Evolutionary conservation across 1,140 invertebrate species (phyloP), one percentile per base, ranked within the genome.

Genomic region (Mycetomoellerius zeteki): DNA sequence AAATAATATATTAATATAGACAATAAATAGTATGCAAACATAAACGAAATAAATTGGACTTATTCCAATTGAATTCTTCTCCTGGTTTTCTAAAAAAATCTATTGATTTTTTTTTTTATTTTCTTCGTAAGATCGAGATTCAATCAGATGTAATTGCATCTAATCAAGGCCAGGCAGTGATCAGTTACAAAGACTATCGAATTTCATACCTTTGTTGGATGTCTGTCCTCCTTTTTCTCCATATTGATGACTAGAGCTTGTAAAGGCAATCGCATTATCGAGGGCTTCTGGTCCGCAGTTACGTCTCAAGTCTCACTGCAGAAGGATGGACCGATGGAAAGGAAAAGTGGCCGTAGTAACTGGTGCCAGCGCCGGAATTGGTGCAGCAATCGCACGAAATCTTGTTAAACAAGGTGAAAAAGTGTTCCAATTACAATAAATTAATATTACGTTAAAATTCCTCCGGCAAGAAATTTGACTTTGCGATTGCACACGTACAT

Each of bases 341-440:
- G 96, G 95, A 50, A 95, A 95, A 47, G 94, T 96, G 2, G 96
- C 96, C 1, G 91, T 97, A 7, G 96, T 97, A 4, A 96, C 96
- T 4, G 96, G 96, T 12, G 96, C 96, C 0, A 96, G 96, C 50
- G 93, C 93, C 16, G 96, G 96, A 7, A 96, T 96, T 27, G 96
- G 96, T 1, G 94, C 95, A 3, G 94, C 92, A 0, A 94, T 95
- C 58, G 93, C 67, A 7, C 72, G 67, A 47, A 87, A 88, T 77
- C 77, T 93, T 12, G 85, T 92, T 16, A 75, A 76, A 3, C 60
- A 90, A 58, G 92, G 92, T 93, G 60, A 90, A 85, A 1, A 37
- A 43, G 5, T 8, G 5, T n/a, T 58, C 33, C 24, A 27, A 82
- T 72, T 47, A 30, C 8, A 16, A 16, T 1, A 37, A 12, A 56